Percentiles rank a stretch among this genome's conserved stretches.
phyloP scores from a whole-genome alignment of 2,888 invertebrate genomes.

The Chaitophorus viminalis region DNA sequence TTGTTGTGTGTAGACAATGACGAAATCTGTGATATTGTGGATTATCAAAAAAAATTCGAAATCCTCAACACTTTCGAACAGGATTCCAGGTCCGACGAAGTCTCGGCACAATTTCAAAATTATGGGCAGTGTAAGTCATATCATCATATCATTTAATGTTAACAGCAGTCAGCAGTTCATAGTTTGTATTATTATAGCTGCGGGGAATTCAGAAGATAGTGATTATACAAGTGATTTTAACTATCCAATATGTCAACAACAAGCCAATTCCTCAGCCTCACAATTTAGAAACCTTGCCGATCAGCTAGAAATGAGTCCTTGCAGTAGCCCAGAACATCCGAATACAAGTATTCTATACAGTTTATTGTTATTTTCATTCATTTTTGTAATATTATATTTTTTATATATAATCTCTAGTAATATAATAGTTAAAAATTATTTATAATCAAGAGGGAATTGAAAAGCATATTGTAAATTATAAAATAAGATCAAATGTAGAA shows the following conservation, averaged over 20 bases:
- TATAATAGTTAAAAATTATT: neutral
- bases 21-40: constrained; percentile 66
- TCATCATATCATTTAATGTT: neutral
- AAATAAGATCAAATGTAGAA: neutral
- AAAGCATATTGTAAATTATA: constrained; percentile 11
- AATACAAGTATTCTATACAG: constrained; percentile 4
- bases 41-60: constrained; percentile 89
- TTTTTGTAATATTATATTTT: neutral
- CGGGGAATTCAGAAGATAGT: constrained; percentile 95
- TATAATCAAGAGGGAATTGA: neutral
- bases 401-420: neutral
- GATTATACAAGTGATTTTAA: constrained; percentile 97
- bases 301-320: constrained; percentile 70
- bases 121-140: constrained; percentile 79
- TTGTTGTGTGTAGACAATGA: constrained; percentile 57
- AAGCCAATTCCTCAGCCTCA: constrained; percentile 90
- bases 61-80: constrained; percentile 90
- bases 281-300: constrained; percentile 84
- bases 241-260: constrained; percentile 83
- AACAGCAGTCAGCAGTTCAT: neutral
- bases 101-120: constrained; percentile 81
- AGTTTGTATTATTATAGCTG: constrained; percentile 70
- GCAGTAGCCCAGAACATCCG: constrained; percentile 55
- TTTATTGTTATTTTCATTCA: neutral
- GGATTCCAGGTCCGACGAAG: constrained; percentile 81